Evolutionary conservation across 2,888 invertebrate genomes (phyloP).

Genomic region (Heliconius aoede): DNA sequence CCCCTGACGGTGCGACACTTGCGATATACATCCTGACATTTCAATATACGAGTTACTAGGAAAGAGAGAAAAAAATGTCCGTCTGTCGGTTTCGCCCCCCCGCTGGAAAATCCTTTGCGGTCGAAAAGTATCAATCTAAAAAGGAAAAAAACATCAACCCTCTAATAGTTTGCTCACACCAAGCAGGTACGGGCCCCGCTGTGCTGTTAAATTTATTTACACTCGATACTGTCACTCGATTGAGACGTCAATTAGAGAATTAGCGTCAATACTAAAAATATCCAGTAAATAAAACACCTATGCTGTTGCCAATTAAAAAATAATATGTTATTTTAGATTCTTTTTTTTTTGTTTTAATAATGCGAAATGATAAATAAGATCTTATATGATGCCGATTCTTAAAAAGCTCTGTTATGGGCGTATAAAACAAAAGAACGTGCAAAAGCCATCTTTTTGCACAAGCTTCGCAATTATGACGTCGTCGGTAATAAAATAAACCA

Average conservation of each 20-base stretch:
- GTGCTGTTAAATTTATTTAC: slow-evolving; percentile 67
- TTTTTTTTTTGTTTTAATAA: slow-evolving; percentile 1
- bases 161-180: slow-evolving; percentile 59
- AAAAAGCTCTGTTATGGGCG: slow-evolving; percentile 51
- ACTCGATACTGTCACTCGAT: slow-evolving; percentile 50
- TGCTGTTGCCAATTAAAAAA: slow-evolving; percentile 13
- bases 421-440: slow-evolving; percentile 61
- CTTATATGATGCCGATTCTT: background rate
- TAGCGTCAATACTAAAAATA: slow-evolving; percentile 20
- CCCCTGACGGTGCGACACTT: slow-evolving; percentile 42
- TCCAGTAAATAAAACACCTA: slow-evolving; percentile 18
- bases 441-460: slow-evolving; percentile 66
- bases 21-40: slow-evolving; percentile 61
- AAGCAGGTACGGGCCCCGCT: slow-evolving; percentile 67
- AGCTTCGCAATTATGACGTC: slow-evolving; percentile 76
- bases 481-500: slow-evolving; percentile 79
- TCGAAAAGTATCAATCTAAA: slow-evolving; percentile 76
- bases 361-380: background rate
- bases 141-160: slow-evolving; percentile 56
- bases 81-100: slow-evolving; percentile 71
- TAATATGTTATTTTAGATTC: too few relatives aligned
- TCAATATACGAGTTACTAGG: slow-evolving; percentile 69
- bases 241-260: slow-evolving; percentile 47
- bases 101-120: slow-evolving; percentile 74
- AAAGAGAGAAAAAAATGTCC: slow-evolving; percentile 55